Evolutionary conservation across 2,113 vertebrate genomes (phyloP).

Genomic region (Dasyurus viverrinus): DNA sequence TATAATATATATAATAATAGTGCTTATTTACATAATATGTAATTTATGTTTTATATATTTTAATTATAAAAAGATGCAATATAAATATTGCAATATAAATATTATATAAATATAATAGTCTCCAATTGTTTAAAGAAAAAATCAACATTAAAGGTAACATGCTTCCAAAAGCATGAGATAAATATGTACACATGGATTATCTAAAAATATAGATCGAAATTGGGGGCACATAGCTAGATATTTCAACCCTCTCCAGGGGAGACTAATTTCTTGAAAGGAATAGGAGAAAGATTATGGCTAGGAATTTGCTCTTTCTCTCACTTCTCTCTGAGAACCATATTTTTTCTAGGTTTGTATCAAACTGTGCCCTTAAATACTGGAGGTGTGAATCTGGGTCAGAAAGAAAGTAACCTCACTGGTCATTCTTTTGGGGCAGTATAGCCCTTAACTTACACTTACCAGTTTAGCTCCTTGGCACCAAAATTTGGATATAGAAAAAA

Average conservation of each 20-base stretch:
- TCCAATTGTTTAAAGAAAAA: not conserved
- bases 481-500: not conserved
- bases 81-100: too few species aligned
- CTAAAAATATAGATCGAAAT: not conserved
- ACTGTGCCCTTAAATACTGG: not conserved
- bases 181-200: not conserved
- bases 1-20: not conserved
- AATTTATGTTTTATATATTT: too few species aligned
- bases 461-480: not conserved
- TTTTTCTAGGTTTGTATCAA: not conserved
- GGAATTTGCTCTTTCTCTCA: not conserved
- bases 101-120: too few species aligned
- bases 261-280: not conserved
- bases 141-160: not conserved
- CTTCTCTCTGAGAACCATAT: not conserved
- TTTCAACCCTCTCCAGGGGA: not conserved
- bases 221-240: not conserved
- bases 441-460: not conserved
- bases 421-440: not conserved
- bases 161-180: not conserved
- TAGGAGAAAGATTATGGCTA: not conserved
- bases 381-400: not conserved
- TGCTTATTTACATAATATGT: not conserved
- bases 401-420: not conserved
- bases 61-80: too few species aligned